Evolutionary conservation across 1,140 invertebrate genomes (phyloP), one percentile per base, ranked within the genome.

Genomic region (Leptopilina boulardi): DNA sequence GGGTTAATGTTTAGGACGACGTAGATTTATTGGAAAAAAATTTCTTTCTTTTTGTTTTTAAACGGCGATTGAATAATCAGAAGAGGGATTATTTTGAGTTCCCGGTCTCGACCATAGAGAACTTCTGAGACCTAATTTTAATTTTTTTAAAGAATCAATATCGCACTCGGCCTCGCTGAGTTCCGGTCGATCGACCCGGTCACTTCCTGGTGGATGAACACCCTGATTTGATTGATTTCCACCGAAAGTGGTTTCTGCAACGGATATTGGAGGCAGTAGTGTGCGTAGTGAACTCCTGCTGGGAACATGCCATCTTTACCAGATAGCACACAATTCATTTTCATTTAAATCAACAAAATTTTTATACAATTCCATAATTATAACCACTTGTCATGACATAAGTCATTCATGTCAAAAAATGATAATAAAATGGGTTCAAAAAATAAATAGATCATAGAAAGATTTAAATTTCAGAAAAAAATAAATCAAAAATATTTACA

Each of bases 91-190:
- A 77, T 92, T 90, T 80, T 93, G 92, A 41, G 92, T 91, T 74
- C 91, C 92, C 73, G 94, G 94, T 77, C 93, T 91, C 18, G 94
- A 94, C 94, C 94, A 95, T 9, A 95, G 89, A n/a, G 94, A 94
- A 41, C 94, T 95, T 71, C 94, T 90, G 80, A 94, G 89, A 5
- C 94, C 94, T 51, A 95, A 89, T 89, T 95, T 95, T 44, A 95
- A 88, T 87, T 95, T 95, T 85, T 95, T 95, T 72, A 95, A 86
- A n/a, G 94, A 94, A 82, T 95, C 94, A 86, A 95, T 94, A 90
- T 95, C 94, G 89, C 94, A 94, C 87, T 95, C 94, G 41, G 94
- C 93, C 84, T 95, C 94, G 82, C 93, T 93, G 71, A 94, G 87
- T 85, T 94, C 94, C 72, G 90, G 91, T 80, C 91, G 91, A 81